Evolutionary conservation across 2,888 invertebrate genomes (phyloP).

Genomic region (Drosophila siamana): DNA sequence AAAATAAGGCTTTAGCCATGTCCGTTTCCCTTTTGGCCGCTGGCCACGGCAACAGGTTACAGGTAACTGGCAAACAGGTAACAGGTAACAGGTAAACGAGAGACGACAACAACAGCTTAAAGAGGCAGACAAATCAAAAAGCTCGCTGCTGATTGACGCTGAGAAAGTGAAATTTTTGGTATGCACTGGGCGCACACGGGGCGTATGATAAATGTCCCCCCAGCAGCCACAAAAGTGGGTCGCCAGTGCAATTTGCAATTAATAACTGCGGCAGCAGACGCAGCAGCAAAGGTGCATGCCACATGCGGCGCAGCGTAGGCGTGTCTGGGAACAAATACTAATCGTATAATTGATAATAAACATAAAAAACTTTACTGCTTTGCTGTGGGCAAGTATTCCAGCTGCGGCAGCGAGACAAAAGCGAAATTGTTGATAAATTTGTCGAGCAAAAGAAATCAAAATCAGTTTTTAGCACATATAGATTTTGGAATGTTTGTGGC

Average conservation of each 20-base stretch:
- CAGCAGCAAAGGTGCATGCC: slow-evolving; percentile 16
- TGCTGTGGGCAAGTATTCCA: slow-evolving; percentile 56
- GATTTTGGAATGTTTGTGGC: slow-evolving; percentile 33
- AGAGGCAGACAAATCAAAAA: slow-evolving; percentile 59
- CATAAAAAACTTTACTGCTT: slow-evolving; percentile 21
- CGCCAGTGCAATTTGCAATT: slow-evolving; percentile 76
- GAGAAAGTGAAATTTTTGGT: slow-evolving; percentile 73
- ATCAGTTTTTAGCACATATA: slow-evolving; percentile 65
- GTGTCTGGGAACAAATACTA: slow-evolving; percentile 61
- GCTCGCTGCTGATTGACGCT: slow-evolving; percentile 42
- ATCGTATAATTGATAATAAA: slow-evolving; percentile 67
- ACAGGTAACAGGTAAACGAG: slow-evolving; percentile 23
- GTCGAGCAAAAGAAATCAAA: slow-evolving; percentile 35
- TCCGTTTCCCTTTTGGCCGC: slow-evolving; percentile 50
- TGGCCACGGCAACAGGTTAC: slow-evolving; percentile 20
- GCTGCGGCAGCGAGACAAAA: slow-evolving; percentile 40
- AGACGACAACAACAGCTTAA: no score
- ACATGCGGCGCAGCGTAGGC: slow-evolving; percentile 37
- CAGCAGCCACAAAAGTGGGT: slow-evolving; percentile 63
- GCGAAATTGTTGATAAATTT: slow-evolving; percentile 58
- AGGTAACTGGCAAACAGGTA: slow-evolving; percentile 32
- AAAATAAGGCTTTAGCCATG: slow-evolving; percentile 18
- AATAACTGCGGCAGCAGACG: slow-evolving; percentile 36
- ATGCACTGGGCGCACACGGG: slow-evolving; percentile 41
- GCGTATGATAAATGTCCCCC: slow-evolving; percentile 70